Conservation (phyloP, 2,888 invertebrate species). For the Mamestra brassicae region DNA sequence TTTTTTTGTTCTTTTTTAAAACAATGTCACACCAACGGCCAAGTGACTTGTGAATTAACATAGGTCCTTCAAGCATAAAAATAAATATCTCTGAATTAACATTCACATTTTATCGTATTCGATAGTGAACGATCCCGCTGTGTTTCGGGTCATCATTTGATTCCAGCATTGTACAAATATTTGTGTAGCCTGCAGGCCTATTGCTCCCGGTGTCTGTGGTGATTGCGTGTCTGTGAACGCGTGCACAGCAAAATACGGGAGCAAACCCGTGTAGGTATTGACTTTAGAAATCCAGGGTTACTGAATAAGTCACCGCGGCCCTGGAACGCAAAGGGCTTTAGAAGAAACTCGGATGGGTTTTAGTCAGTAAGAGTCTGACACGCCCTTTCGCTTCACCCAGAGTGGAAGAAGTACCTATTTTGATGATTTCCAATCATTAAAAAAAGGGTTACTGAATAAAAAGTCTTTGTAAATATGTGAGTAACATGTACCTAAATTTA, state of each 20-base stretch:
- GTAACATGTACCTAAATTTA: too few relatives aligned
- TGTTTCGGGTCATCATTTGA: neutral
- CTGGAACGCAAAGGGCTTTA: too few relatives aligned
- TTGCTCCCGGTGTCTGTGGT: neutral
- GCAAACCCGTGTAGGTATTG: neutral
- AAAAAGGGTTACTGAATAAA: too few relatives aligned
- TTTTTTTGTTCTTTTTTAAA: slow-evolving; percentile 9
- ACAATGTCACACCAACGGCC: neutral
- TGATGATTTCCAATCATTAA: too few relatives aligned
- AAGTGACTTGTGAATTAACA: slow-evolving; percentile 2
- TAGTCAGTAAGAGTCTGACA: too few relatives aligned
- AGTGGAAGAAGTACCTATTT: too few relatives aligned
- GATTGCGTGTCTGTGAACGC: neutral
- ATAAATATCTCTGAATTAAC: neutral
- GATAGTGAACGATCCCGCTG: neutral
- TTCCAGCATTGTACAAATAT: slow-evolving; percentile 1
- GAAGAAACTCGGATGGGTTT: too few relatives aligned
- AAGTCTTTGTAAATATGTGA: too few relatives aligned
- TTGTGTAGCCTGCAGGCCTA: neutral
- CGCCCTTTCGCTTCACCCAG: too few relatives aligned
- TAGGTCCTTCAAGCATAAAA: neutral
- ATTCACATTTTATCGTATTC: slow-evolving; percentile 11
- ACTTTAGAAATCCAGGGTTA: neutral
- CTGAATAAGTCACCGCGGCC: neutral
- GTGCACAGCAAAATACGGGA: neutral